phyloP scores from a whole-genome alignment of 2,888 invertebrate species.

The Hylaea fasciaria region DNA sequence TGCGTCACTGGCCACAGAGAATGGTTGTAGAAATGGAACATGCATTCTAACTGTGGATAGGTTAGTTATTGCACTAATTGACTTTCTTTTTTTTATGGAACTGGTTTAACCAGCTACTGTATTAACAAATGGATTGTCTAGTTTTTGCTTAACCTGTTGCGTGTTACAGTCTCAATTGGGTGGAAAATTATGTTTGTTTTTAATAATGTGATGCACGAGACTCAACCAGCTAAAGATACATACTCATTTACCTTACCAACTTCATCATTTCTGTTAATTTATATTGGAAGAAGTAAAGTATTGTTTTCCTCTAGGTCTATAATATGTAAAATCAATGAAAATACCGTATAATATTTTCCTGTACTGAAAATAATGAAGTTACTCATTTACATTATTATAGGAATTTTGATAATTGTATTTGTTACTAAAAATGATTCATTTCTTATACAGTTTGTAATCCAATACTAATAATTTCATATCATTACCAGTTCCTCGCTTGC shows the following conservation, averaged over 20 bases:
- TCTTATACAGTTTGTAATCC: background rate
- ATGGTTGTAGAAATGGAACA: constrained; percentile 85
- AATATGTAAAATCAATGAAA: too few species aligned
- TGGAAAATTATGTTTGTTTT: too few species aligned
- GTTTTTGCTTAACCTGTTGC: background rate
- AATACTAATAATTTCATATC: constrained; percentile 5
- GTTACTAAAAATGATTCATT: constrained; percentile 7
- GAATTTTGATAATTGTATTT: constrained; percentile 7
- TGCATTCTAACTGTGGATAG: constrained; percentile 87
- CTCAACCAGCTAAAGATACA: too few species aligned
- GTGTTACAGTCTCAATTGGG: too few species aligned
- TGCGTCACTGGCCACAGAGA: constrained; percentile 80
- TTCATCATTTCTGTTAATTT: too few species aligned
- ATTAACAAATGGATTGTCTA: background rate
- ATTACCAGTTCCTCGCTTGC: constrained; percentile 2
- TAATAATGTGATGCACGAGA: too few species aligned
- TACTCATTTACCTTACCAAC: too few species aligned
- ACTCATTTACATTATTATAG: background rate
- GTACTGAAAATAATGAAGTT: background rate
- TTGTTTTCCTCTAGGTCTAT: too few species aligned
- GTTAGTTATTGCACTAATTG: constrained; percentile 62
- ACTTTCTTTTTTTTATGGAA: constrained; percentile 8
- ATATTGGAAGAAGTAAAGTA: too few species aligned
- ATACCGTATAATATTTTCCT: too few species aligned
- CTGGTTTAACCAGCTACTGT: background rate